Base-by-base conservation (phyloP, 2,113 vertebrate species). In the Cyprinodon variegatus region DNA sequence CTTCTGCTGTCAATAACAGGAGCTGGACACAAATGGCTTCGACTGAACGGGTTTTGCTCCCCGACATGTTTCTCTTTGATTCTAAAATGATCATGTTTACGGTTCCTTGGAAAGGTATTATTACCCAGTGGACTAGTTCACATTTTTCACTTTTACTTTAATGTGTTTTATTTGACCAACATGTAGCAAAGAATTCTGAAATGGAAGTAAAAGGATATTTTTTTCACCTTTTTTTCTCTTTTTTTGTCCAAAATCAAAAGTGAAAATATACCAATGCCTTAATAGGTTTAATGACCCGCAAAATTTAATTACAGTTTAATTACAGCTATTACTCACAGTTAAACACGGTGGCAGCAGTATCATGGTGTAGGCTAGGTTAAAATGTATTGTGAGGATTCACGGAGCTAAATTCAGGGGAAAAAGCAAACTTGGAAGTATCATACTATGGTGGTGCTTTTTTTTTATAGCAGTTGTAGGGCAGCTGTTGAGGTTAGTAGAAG, bases 1-100 rank as follows among this genome's bases (percentile, higher is more conserved):
- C 83, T 73, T 86, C 61, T 64, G 69, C 71, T 70, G 71, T 85
- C 83, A 69, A 17, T 91, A 81, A 84, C 65, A 75, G 64, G 69
- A 36, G 68, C 20, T 4, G 59, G 61, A 71, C 74, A 71, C 69
- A 83, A 87, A 85, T 45, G 53, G 76, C 68, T 82, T 41, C 10
- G 74, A 68, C 70, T 63, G 15, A 68, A 72, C 79, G 62, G 37
- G 37, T 64, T 81, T 15, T 76, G 50, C 83, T 85, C 70, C 40
- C 59, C 64, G 74, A 76, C 68, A 66, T 68, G 66, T 77, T 71
- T 71, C 76, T 74, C 71, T 61, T 20, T 85, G 45, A 77, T 70
- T 65, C 72, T 67, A 53, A 73, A 78, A 72, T 87, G 61, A 81
- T 17, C 14, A 6, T 20, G 17, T 20, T 20, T 15, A 50, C 15